Conservation (phyloP, 2,888 invertebrate species). For the Steinernema scapterisci region DNA sequence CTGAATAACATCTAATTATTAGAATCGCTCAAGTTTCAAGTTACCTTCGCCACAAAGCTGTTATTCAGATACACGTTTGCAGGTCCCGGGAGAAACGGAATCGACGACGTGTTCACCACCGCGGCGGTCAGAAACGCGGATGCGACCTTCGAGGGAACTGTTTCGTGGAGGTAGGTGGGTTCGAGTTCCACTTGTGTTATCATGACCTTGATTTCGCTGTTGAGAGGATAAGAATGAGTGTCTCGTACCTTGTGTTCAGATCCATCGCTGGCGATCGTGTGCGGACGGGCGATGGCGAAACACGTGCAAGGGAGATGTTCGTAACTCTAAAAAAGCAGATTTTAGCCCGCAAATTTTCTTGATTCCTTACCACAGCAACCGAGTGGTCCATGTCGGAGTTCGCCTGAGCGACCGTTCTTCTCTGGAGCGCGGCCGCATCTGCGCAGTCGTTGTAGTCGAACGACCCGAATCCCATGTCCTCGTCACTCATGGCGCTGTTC, state of each 20-base stretch:
- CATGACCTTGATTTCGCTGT: slow-evolving; percentile 38
- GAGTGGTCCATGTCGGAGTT: slow-evolving; percentile 29
- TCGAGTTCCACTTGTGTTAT: slow-evolving; percentile 68
- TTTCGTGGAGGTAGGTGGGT: slow-evolving; percentile 68
- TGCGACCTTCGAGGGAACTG: slow-evolving; percentile 68
- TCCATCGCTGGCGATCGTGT: slow-evolving; percentile 68
- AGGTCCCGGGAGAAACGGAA: slow-evolving; percentile 68
- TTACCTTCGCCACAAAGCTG: slow-evolving; percentile 69
- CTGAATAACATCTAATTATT: slow-evolving; percentile 41
- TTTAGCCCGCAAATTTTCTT: too few species aligned
- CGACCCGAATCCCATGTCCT: slow-evolving; percentile 66
- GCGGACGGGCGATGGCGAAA: slow-evolving; percentile 68
- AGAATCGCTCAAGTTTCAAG: slow-evolving; percentile 37
- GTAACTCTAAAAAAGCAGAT: slow-evolving; percentile 55
- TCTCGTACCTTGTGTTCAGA: slow-evolving; percentile 66
- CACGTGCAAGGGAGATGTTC: slow-evolving; percentile 68
- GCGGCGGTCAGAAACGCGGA: slow-evolving; percentile 69
- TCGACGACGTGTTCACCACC: slow-evolving; percentile 68
- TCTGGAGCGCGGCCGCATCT: slow-evolving; percentile 45
- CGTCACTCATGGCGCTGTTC: slow-evolving; percentile 55
- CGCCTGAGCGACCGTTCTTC: slow-evolving; percentile 39
- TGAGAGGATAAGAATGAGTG: background rate
- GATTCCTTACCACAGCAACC: slow-evolving; percentile 3
- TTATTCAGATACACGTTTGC: slow-evolving; percentile 70
- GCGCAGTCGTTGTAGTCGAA: slow-evolving; percentile 63